Base-by-base conservation (phyloP, 2,888 invertebrate genomes). In the Augochlorella aurata region DNA sequence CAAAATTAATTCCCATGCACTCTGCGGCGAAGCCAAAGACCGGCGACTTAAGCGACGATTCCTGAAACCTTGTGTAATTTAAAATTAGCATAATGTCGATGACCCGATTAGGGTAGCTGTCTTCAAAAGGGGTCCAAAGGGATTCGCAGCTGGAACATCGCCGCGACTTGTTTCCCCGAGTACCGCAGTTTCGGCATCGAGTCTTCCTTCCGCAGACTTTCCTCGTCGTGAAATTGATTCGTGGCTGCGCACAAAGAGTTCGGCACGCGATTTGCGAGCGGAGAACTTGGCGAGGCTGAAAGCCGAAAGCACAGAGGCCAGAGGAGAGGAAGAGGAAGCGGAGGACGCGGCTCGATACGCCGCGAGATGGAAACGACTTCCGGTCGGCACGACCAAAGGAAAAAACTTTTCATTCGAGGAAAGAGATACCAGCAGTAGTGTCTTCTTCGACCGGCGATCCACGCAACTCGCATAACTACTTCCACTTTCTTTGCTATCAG, bases 211-310 rank as follows among this genome's bases (percentile, higher is more conserved):
- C 63, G n/a, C 63, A n/a, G 52, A 66, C 47, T 16, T 77, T 77
- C 49, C 69, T 12, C 38, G 65, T 69, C 69, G 77, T n/a, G 70
- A 79, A 77, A 77, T 79, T 79, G 79, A 79, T 79, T 79, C 70
- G 47, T n/a, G 79, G 44, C 54, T 44, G 65, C 44, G 52, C 47
- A 58, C 77, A 77, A 70, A 78, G 74, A 66, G 63, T 63, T 78
- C 77, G 75, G 24, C 67, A 68, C 49, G 61, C 75, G 52, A 67
- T 78, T 75, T 58, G 61, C 50, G 18, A 49, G 65, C 47, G 61
- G 8, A 24, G 61, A 61, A 61, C 29, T 29, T 61, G 29, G 61
- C 47, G 67, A 65, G 45, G 49, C 21, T 9, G n/a, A 44, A 24
- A 24, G 61, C n/a, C 47, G 18, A 38, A 47, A 47, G 47, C 47